Conservation (phyloP, 1,140 invertebrate genomes). For the Halictus rubicundus region DNA sequence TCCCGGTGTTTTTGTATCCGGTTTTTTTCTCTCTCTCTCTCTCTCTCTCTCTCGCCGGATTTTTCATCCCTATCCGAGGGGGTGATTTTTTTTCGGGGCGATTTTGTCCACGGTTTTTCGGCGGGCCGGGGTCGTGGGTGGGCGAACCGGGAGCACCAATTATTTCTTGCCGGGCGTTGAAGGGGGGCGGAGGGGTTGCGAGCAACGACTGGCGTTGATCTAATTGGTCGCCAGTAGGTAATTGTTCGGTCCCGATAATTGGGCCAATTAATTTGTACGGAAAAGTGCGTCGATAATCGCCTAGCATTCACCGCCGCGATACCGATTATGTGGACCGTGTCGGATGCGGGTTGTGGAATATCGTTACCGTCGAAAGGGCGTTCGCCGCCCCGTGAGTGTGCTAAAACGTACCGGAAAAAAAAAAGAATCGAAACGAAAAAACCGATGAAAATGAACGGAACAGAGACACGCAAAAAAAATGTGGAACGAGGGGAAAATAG, state of each 20-base stretch:
- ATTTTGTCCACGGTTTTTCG: slow-evolving; percentile 4
- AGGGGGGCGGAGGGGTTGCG: slow-evolving; percentile 9
- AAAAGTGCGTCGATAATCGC: slow-evolving; percentile 75
- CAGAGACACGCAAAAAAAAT: neutral
- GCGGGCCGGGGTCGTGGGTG: neutral
- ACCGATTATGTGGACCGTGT: slow-evolving; percentile 65
- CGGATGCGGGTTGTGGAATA: slow-evolving; percentile 66
- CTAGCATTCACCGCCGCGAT: slow-evolving; percentile 65
- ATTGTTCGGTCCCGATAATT: slow-evolving; percentile 77
- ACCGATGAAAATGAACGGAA: neutral
- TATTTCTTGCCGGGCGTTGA: slow-evolving; percentile 60
- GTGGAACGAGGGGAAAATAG: slow-evolving; percentile 1
- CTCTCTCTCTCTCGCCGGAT: neutral
- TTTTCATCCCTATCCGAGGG: neutral
- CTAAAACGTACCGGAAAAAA: neutral
- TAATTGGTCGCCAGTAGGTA: slow-evolving; percentile 78
- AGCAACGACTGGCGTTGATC: slow-evolving; percentile 72
- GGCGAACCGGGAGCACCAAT: slow-evolving; percentile 57
- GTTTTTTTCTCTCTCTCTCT: neutral
- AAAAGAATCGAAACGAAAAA: neutral
- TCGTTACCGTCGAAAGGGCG: slow-evolving; percentile 65
- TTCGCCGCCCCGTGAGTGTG: slow-evolving; percentile 25
- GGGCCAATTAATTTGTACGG: slow-evolving; percentile 79
- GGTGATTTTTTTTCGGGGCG: slow-evolving; percentile 23
- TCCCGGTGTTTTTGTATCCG: neutral